Base-by-base conservation (phyloP, 2,113 vertebrate genomes). In the Nematolebias whitei region DNA sequence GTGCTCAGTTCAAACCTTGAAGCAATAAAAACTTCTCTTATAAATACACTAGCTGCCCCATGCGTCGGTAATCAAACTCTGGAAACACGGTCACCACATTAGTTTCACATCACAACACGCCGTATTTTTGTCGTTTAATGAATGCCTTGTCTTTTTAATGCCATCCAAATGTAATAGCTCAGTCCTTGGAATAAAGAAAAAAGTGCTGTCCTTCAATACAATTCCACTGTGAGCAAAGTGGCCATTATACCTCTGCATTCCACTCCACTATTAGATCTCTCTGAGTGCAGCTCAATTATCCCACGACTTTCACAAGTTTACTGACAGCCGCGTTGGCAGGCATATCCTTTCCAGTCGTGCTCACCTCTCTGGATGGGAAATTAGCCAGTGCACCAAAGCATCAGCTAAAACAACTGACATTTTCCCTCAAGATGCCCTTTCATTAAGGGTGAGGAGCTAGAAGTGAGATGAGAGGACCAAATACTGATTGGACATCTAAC, bases 291-390 rank as follows among this genome's bases (percentile, higher is more conserved):
- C 84, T 89, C 90, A 91, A 92, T 92, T 91, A 92, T 91, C 83
- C 84, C 71, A n/a, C 79, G 74, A 47, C 80, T 79, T 83, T 76
- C 71, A 71, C 70, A 70, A 64, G 63, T 74, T 68, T 54, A 78
- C 89, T 90, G 90, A 89, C 91, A 91, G 86, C 78, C 77, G 68
- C 35, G 89, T 84, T 89, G 92, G 88, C 90, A 91, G 91, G 84
- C 87, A 83, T 87, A 89, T 91, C 88, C 88, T 90, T 87, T 91
- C 81, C 81, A 82, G 68, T 76, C 58, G 68, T 55, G 53, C 80
- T 88, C 85, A 79, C 85, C 84, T 84, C 80, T 81, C 61, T 38
- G 53, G 67, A 84, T 80, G 79, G 82, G 80, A 85, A 87, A 90
- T 91, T 86, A 90, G 83, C 78, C 54, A 44, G 78, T 56, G 76